These are phyloP conservation scores for Oryctes rhinoceros DNA, from an alignment of 1,140 invertebrate genomes.

Conservation along the genomic window DNA sequence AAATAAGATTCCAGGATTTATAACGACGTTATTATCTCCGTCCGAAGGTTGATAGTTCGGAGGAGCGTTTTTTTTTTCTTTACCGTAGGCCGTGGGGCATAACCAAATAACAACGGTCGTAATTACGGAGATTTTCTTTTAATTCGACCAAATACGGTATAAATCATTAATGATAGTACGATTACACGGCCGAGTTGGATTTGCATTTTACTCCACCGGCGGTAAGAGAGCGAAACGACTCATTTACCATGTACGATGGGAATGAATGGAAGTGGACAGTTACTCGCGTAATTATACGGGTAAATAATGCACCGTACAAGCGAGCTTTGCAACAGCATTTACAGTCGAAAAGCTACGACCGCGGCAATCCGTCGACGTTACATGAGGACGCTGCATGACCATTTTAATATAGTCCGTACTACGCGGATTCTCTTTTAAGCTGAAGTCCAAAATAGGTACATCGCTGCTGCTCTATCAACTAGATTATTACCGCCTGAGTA, in stretches of 20 bases:
- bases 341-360: neutral
- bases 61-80: neutral
- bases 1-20: conserved; percentile 12
- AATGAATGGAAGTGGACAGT: conserved; percentile 14
- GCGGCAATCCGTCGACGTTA: neutral
- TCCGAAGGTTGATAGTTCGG: neutral
- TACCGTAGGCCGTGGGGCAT: neutral
- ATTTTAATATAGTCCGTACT: neutral
- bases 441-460: neutral
- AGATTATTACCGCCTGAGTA: too few species aligned
- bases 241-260: conserved; percentile 1
- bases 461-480: neutral
- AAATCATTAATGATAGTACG: conserved; percentile 25
- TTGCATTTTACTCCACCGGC: conserved; percentile 18
- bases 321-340: conserved; percentile 1
- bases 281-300: conserved; percentile 14
- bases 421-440: too few species aligned
- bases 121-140: conserved; percentile 27
- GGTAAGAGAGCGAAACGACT: neutral
- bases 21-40: conserved; percentile 24
- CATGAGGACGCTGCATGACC: neutral
- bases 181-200: conserved; percentile 1
- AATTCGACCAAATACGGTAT: conserved; percentile 19
- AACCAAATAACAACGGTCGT: conserved; percentile 10
- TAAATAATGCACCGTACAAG: neutral